These are phyloP conservation scores for Trichosurus vulpecula DNA, from an alignment of 2,797 vertebrate species.

Conservation along the genomic window DNA sequence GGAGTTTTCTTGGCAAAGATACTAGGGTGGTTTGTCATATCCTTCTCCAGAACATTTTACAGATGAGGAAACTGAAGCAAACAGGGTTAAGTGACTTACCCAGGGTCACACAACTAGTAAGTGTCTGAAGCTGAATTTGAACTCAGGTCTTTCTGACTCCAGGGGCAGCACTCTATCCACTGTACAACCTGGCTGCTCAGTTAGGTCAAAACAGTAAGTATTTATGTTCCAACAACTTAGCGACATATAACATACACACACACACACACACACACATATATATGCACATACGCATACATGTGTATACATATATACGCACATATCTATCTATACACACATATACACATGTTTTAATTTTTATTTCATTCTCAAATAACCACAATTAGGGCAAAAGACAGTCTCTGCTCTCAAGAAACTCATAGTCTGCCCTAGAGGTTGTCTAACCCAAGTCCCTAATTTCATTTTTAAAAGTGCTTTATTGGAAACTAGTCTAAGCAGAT, in stretches of 20 bases:
- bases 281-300: too few species aligned
- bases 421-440: too few species aligned
- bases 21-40: background rate
- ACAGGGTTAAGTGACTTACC: background rate
- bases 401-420: background rate
- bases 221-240: background rate
- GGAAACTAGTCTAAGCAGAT: too few species aligned
- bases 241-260: background rate
- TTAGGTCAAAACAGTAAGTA: background rate
- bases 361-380: background rate
- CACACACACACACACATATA: too few species aligned
- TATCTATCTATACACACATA: too few species aligned
- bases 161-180: background rate
- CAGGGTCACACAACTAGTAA: background rate
- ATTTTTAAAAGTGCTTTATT: too few species aligned
- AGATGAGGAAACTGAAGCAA: background rate
- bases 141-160: background rate
- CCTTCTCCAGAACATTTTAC: background rate
- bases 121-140: background rate
- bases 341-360: background rate
- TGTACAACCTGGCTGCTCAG: background rate
- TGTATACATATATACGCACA: background rate
- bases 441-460: too few species aligned
- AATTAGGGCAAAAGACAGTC: background rate
- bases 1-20: background rate